Conservation (phyloP, 2,888 invertebrate species). For the Idaea dimidiata region DNA sequence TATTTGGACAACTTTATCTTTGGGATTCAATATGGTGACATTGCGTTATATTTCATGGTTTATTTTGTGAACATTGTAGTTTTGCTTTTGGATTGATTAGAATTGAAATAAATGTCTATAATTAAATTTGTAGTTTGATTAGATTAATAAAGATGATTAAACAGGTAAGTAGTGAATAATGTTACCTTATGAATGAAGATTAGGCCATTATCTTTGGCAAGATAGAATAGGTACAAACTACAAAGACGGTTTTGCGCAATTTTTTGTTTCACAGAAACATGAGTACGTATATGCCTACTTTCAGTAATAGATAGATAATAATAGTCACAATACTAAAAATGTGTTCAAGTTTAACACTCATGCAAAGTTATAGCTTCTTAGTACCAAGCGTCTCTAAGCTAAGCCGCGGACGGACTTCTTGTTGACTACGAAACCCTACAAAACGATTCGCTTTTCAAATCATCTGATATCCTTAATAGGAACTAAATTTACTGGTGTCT, state of each 20-base stretch:
- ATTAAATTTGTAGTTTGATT: not conserved
- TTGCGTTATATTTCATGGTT: constrained; percentile 24
- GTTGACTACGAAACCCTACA: no score
- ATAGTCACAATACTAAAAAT: no score
- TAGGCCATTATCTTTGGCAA: not conserved
- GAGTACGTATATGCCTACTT: not conserved
- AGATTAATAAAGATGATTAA: not conserved
- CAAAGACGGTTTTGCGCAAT: not conserved
- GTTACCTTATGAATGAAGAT: constrained; percentile 31
- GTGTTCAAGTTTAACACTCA: no score
- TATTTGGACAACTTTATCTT: constrained; percentile 19
- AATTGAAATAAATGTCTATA: not conserved
- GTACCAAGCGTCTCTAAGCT: no score
- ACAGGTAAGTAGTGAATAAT: constrained; percentile 31
- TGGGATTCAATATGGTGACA: constrained; percentile 29
- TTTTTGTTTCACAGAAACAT: not conserved
- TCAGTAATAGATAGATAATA: no score
- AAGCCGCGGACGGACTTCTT: no score
- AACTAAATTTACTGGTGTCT: no score
- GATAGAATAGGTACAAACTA: no score
- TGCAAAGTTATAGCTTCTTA: no score
- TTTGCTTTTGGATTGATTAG: not conserved
- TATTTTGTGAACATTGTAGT: not conserved
- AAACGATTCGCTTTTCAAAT: no score
- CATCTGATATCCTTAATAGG: no score